These are phyloP conservation scores for Campopleginae sp. DNA, from an alignment of 2,888 invertebrate genomes.

Conservation along the genomic window DNA sequence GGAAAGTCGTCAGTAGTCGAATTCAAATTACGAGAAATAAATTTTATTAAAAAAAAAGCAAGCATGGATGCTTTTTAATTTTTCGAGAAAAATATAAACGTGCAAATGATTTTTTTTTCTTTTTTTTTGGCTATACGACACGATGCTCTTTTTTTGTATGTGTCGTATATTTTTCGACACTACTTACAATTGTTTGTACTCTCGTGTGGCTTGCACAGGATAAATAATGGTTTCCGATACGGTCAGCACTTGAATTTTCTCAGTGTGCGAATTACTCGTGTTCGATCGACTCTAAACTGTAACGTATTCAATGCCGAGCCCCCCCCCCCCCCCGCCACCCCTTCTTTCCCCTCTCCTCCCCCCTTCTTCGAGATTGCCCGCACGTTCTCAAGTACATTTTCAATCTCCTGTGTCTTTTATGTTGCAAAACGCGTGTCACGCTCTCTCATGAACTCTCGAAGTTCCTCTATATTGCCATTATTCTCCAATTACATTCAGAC, in stretches of 20 bases:
- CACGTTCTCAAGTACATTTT: constrained; percentile 63
- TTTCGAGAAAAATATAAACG: too few relatives aligned
- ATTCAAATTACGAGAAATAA: too few relatives aligned
- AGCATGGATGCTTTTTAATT: too few relatives aligned
- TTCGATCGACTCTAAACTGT: constrained; percentile 10
- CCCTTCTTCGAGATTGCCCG: constrained; percentile 59
- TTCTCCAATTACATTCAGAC: neutral
- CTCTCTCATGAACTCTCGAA: neutral
- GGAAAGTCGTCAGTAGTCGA: too few relatives aligned
- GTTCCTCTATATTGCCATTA: neutral
- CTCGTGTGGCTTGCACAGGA: constrained; percentile 2
- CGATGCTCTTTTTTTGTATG: neutral
- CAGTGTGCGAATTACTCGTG: constrained; percentile 36
- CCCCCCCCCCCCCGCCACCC: too few relatives aligned
- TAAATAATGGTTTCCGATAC: constrained; percentile 24
- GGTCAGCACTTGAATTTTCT: constrained; percentile 37
- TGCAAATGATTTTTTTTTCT: too few relatives aligned
- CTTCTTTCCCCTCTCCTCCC: too few relatives aligned
- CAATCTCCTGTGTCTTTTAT: constrained; percentile 37
- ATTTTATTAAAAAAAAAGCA: too few relatives aligned
- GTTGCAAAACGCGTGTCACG: constrained; percentile 33
- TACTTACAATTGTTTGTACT: neutral
- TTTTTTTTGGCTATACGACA: too few relatives aligned
- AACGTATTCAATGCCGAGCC: constrained; percentile 2
- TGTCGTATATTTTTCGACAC: neutral